Evolutionary conservation across 2,113 vertebrate species (phyloP).

Genomic region (Propithecus coquereli): DNA sequence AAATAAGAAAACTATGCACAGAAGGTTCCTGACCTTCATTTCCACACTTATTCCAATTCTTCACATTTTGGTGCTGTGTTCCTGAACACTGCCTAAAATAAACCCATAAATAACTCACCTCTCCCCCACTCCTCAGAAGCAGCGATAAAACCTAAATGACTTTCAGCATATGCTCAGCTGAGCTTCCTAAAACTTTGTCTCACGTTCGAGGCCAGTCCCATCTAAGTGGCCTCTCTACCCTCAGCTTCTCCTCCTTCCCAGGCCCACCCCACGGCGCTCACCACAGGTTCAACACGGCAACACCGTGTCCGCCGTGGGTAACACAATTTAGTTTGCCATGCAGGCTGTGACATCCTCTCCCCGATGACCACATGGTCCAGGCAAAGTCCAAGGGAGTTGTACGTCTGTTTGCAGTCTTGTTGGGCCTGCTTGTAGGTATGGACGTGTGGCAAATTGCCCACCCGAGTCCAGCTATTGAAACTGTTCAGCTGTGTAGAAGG

Average conservation of each 20-base stretch:
- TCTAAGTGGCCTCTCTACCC: neutral
- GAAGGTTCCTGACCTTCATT: neutral
- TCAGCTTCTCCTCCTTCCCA: too few species aligned
- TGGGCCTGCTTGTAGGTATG: neutral
- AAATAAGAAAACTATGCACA: neutral
- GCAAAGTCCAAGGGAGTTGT: neutral
- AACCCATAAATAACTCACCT: neutral
- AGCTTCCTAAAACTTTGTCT: neutral
- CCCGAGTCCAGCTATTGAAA: neutral
- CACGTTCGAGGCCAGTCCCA: neutral
- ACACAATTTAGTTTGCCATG: neutral
- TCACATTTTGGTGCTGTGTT: neutral
- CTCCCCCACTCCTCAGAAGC: neutral
- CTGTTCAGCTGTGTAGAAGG: neutral
- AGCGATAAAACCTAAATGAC: neutral
- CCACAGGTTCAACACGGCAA: neutral
- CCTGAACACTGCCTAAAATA: neutral
- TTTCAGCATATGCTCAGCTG: neutral
- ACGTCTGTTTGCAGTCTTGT: neutral
- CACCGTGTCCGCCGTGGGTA: neutral
- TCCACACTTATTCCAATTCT: neutral
- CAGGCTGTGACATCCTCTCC: neutral
- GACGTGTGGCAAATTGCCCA: neutral
- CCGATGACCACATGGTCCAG: neutral
- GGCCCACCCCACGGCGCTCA: fast-evolving